These are phyloP conservation scores for Notolabrus celidotus DNA, from an alignment of 2,797 vertebrate species.

Conservation along the genomic window DNA sequence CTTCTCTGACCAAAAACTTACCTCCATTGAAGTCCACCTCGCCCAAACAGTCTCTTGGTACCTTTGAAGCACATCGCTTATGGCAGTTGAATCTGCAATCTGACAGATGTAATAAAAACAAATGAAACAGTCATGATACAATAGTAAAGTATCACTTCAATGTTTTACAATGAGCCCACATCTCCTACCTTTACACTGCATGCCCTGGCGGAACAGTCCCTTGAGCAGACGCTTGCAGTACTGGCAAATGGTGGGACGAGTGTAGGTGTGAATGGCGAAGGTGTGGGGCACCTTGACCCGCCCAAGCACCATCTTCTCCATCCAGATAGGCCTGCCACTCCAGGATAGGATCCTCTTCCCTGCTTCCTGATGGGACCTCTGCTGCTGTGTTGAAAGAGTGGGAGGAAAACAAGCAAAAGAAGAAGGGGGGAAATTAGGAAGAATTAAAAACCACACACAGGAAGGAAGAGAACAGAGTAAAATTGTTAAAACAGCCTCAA, in stretches of 20 bases:
- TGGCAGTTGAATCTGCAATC: constrained; percentile 99
- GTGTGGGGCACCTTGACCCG: constrained; percentile 97
- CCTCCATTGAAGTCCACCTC: constrained; percentile 97
- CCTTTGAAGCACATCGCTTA: constrained; percentile 97
- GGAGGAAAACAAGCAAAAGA: no score
- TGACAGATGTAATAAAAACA: constrained; percentile 62
- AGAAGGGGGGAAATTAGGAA: constrained; percentile 5
- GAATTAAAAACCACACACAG: constrained; percentile 53
- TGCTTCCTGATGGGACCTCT: constrained; percentile 92
- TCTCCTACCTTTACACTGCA: constrained; percentile 95
- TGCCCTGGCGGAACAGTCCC: constrained; percentile 97
- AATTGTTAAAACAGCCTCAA: constrained; percentile 25
- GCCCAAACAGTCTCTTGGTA: constrained; percentile 96
- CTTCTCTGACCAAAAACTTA: constrained; percentile 58
- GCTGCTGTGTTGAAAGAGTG: constrained; percentile 69
- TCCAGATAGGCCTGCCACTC: constrained; percentile 98
- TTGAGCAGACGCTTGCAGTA: constrained; percentile 97
- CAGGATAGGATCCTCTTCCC: constrained; percentile 97
- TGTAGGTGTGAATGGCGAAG: constrained; percentile 96
- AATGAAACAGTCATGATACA: background rate
- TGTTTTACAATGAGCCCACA: background rate
- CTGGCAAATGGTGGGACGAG: constrained; percentile 96
- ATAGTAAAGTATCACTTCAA: background rate
- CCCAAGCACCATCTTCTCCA: constrained; percentile 98
- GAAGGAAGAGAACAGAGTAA: constrained; percentile 19